Percentiles rank a stretch among this genome's conserved stretches.
phyloP scores from a whole-genome alignment of 2,113 vertebrate genomes.

The Labeo rohita region DNA sequence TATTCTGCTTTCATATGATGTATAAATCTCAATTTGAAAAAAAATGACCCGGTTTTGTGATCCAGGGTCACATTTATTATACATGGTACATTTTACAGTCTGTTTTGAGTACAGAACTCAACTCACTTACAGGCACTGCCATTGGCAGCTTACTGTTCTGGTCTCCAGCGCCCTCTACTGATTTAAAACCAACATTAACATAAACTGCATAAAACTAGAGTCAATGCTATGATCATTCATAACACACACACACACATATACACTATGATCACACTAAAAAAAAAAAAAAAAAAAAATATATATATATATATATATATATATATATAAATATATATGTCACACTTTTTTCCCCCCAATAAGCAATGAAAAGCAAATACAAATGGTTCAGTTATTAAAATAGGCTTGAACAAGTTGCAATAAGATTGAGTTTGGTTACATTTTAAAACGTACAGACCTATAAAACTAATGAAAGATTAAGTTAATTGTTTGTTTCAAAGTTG shows the following conservation, averaged over 20 bases:
- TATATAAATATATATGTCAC: too few relatives aligned
- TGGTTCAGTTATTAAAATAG: too few relatives aligned
- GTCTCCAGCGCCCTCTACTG: slow-evolving; percentile 56
- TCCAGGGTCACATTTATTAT: too few relatives aligned
- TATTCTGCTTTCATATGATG: too few relatives aligned
- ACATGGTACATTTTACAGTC: background rate
- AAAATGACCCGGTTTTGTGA: too few relatives aligned
- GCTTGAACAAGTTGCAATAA: too few relatives aligned
- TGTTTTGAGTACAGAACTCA: background rate
- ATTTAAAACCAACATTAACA: background rate
- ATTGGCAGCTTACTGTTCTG: background rate
- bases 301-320: background rate
- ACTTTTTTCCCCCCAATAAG: background rate
- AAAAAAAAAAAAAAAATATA: too few relatives aligned
- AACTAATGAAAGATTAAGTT: background rate
- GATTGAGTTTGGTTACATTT: background rate
- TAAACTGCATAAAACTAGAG: background rate
- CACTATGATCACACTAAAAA: too few relatives aligned
- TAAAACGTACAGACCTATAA: background rate
- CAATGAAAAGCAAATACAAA: background rate
- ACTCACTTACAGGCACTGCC: background rate
- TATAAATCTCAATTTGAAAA: too few relatives aligned
- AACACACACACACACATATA: too few relatives aligned
- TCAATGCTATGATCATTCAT: background rate
- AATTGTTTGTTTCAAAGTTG: background rate